Percentiles rank a stretch among this genome's conserved stretches.
Conservation (phyloP, 1,140 invertebrate genomes). For the Diplogasteroides magnus region DNA sequence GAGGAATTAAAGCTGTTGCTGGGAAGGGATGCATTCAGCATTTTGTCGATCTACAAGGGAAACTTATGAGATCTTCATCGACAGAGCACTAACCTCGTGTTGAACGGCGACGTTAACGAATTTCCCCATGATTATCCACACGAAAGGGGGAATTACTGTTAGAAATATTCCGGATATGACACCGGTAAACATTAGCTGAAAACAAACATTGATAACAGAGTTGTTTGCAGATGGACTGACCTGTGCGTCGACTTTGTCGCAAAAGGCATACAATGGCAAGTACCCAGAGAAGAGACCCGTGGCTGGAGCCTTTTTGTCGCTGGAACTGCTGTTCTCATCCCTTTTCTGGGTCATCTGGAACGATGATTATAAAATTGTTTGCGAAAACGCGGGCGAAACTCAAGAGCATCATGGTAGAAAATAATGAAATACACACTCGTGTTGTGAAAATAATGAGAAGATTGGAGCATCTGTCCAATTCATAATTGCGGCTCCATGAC, state of each 20-base stretch:
- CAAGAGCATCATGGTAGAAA: too few species aligned
- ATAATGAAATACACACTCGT: too few species aligned
- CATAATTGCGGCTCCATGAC: too few species aligned
- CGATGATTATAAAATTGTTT: too few species aligned
- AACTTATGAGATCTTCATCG: not conserved
- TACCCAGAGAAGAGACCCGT: conserved; percentile 16
- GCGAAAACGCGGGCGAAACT: too few species aligned
- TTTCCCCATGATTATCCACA: conserved; percentile 53
- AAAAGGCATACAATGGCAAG: conserved; percentile 27
- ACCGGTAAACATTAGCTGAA: conserved; percentile 44
- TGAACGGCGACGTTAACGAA: conserved; percentile 44
- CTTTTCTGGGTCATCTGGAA: too few species aligned
- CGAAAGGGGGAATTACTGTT: conserved; percentile 47
- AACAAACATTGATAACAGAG: conserved; percentile 3
- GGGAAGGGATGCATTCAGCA: conserved; percentile 16
- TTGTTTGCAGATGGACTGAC: not conserved
- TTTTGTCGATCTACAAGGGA: conserved; percentile 40
- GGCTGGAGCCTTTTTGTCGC: too few species aligned
- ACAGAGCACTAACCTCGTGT: conserved; percentile 28
- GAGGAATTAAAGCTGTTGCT: conserved; percentile 11
- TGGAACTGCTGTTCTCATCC: too few species aligned
- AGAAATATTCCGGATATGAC: conserved; percentile 46
- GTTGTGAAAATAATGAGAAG: too few species aligned
- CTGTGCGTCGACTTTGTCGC: conserved; percentile 30
- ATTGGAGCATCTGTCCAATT: too few species aligned